These are phyloP conservation scores for Gallinago nigripennis DNA, from an alignment of 2,797 vertebrate species.

Conservation along the genomic window DNA sequence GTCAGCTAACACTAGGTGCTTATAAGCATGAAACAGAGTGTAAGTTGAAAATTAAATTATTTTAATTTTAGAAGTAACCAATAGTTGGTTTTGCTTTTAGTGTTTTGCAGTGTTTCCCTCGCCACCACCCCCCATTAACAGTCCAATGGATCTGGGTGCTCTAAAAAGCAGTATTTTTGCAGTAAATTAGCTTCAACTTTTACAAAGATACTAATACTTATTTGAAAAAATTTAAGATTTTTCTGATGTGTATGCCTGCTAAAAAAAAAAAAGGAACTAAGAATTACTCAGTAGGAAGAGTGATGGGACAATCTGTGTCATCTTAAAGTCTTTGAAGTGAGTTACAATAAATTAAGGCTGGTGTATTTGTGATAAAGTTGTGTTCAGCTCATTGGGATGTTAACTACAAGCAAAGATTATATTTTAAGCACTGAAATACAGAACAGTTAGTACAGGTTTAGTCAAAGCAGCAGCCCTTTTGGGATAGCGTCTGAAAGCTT, in stretches of 20 bases:
- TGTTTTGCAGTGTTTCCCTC: background rate
- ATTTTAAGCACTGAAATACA: background rate
- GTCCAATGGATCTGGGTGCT: background rate
- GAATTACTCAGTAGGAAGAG: background rate
- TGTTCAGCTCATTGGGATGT: background rate
- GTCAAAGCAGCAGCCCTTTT: background rate
- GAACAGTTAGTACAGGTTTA: background rate
- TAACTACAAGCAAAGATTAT: background rate
- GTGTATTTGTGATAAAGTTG: background rate
- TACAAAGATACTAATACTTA: background rate
- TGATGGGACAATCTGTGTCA: background rate
- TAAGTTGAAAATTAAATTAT: slow-evolving; percentile 73
- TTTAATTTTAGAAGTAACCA: background rate
- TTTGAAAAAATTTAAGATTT: background rate
- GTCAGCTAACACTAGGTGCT: slow-evolving; percentile 93
- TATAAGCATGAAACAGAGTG: slow-evolving; percentile 99
- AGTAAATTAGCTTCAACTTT: background rate
- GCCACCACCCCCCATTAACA: background rate
- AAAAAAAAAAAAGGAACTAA: background rate
- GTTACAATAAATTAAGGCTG: background rate
- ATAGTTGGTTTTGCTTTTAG: background rate
- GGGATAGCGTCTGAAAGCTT: background rate
- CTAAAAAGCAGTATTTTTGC: background rate
- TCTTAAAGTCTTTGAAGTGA: background rate
- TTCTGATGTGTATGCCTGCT: background rate